These are phyloP conservation scores for Diarsia brunnea DNA, from an alignment of 2,888 invertebrate genomes.

Conservation along the genomic window DNA sequence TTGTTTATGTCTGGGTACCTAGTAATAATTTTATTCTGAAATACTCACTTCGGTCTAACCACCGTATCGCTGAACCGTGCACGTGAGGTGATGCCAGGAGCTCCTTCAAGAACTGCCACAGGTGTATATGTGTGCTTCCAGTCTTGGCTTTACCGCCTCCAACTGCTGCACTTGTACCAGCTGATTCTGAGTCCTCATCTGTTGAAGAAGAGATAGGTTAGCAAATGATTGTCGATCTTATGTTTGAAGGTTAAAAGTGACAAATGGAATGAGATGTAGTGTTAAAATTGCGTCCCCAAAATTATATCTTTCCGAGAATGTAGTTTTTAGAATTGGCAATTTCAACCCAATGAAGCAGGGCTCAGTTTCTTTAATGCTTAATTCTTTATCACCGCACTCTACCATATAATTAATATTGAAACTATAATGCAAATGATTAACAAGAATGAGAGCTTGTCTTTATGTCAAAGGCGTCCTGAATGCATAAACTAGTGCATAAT, in stretches of 20 bases:
- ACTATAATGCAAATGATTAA: slow-evolving; percentile 40
- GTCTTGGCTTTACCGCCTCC: slow-evolving; percentile 85
- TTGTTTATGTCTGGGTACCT: neutral
- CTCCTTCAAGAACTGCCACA: slow-evolving; percentile 99
- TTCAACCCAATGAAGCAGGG: neutral
- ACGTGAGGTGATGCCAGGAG: slow-evolving; percentile 96
- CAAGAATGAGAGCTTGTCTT: slow-evolving; percentile 43
- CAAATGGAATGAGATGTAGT: slow-evolving; percentile 40
- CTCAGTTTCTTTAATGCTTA: slow-evolving; percentile 5
- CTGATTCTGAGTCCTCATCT: slow-evolving; percentile 92
- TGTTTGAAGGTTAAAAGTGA: slow-evolving; percentile 12
- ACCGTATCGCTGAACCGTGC: slow-evolving; percentile 98
- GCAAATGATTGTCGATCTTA: slow-evolving; percentile 9
- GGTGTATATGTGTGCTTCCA: slow-evolving; percentile 97
- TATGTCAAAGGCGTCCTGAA: slow-evolving; percentile 69
- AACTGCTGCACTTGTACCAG: slow-evolving; percentile 76
- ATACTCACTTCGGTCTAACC: slow-evolving; percentile 96
- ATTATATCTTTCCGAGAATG: neutral
- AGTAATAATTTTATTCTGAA: neutral
- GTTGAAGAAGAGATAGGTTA: slow-evolving; percentile 64
- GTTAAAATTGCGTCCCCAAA: slow-evolving; percentile 10
- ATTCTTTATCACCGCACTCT: slow-evolving; percentile 11
- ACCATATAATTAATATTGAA: slow-evolving; percentile 38
- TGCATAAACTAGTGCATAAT: slow-evolving; percentile 74
- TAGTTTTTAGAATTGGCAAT: neutral